Evolutionary conservation across 2,113 vertebrate species (phyloP).

Genomic region (Ellobius talpinus): DNA sequence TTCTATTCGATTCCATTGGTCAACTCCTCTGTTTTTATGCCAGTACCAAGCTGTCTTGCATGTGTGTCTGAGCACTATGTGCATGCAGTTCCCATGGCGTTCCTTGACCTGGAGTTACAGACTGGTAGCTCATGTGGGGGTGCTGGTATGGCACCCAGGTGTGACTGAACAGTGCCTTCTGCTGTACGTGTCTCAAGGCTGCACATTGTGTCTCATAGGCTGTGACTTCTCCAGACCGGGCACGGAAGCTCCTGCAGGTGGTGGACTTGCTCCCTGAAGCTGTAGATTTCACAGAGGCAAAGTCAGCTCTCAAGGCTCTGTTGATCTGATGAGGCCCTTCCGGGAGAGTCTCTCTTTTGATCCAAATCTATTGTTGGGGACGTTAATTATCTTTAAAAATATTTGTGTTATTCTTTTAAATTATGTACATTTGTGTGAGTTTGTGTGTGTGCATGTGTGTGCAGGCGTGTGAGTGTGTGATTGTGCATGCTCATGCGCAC

Average conservation of each 20-base stretch:
- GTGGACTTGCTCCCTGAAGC: not conserved
- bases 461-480: not conserved
- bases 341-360: not conserved
- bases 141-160: not conserved
- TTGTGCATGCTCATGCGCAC: too few species aligned
- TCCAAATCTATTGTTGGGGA: not conserved
- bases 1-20: too few species aligned
- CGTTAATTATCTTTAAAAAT: not conserved
- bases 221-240: not conserved
- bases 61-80: not conserved
- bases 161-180: not conserved
- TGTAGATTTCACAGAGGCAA: not conserved
- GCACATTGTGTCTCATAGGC: not conserved
- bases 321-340: not conserved
- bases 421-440: not conserved
- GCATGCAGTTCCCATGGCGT: not conserved
- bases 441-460: not conserved
- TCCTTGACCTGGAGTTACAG: not conserved
- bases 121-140: accelerated
- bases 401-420: not conserved
- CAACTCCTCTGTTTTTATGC: too few species aligned
- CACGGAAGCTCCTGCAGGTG: not conserved
- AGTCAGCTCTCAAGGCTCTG: not conserved
- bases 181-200: not conserved
- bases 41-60: too few species aligned